Evolutionary conservation across 2,888 invertebrate species (phyloP), one percentile per base, ranked within the genome.

Genomic region (Serripes groenlandicus): DNA sequence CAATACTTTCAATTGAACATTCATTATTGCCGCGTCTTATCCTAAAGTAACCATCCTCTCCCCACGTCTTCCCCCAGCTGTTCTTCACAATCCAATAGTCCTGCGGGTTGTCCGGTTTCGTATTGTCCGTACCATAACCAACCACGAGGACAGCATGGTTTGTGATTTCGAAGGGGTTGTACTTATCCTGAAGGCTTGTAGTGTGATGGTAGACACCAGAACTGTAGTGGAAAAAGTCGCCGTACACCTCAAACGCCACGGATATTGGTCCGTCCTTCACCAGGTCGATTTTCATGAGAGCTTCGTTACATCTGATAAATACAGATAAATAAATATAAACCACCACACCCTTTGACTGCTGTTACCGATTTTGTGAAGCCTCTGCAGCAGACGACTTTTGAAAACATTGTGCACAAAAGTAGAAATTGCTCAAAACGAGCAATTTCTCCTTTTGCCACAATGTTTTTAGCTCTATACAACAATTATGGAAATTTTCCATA

Each of bases 111-210:
- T 74, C 81, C 58, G 32, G 89, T 69, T 78, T 75, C 11, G 64
- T 78, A 1, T 23, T 89, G 35, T 95, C 95, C 0, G 85, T 90
- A 0, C 95, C 95, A 86, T 95, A 95, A 3, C 95, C 95, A 21
- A 95, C 95, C 32, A 95, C 82, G 32, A 95, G 89, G 3, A 95
- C 95, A 21, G 95, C 95, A 83, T 95, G 95, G 89, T 95, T 95
- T 21, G 95, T 94, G 60, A 94, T 86, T 91, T 95, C 93, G 85
- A 95, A 95, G 4, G 95, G 95, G 81, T 95, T 94, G 89, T 94
- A 95, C 58, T 90, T 91, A 62, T 93, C 91, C 11, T 77, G 69
- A 0, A 94, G 81, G 0, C 89, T 91, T 4, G 94, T 94, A n/a
- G n/a, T n/a, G 88, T 95, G 95, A 23, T 95, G 95, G 87, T 95